Base-by-base conservation (phyloP, 2,797 vertebrate genomes). In the Urophycis tenuis region DNA sequence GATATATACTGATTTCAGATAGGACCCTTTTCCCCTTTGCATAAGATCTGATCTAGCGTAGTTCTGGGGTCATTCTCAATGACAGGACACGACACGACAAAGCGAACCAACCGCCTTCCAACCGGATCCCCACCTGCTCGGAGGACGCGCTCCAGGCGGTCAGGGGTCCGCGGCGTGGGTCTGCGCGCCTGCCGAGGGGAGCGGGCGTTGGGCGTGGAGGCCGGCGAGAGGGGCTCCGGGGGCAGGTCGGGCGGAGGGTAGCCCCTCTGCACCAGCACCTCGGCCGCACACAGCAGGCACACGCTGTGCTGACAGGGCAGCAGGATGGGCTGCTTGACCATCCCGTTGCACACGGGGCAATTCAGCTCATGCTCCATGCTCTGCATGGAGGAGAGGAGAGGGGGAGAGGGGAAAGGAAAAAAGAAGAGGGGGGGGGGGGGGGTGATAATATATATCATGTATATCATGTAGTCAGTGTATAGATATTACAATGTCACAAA, bases 281-380 rank as follows among this genome's bases (percentile, higher is more conserved):
- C 97, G 0, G 95, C 95, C 2, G 96, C 97, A 77, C 97, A 99
- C 80, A 97, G 90, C 81, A 97, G 94, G 87, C 97, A 99, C 76
- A 98, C 95, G 0, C 95, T 98, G 92, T 99, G 97, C 80, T 93
- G 86, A 77, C 97, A 99, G 0, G 97, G 97, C 85, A 99, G 91
- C 0, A 97, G 95, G 81, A 99, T 85, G 0, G 97, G 97, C 91
- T 99, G 96, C 89, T 96, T 98, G 89, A 96, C 96, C 93, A 97
- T 96, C 87, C 96, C 97, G 67, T 96, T 95, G 84, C 97, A 99
- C 88, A 96, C 94, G 0, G 96, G 96, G 79, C 97, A 99, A 39
- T 94, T 93, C 84, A 99, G 92, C 88, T 99, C 97, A 78, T 93
- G 92, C 84, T 97, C 97, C 95, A 99, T 97, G 79, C 95, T 98